Evolutionary conservation across 1,140 invertebrate genomes (phyloP).

Genomic region (Sycophaga agraensis): DNA sequence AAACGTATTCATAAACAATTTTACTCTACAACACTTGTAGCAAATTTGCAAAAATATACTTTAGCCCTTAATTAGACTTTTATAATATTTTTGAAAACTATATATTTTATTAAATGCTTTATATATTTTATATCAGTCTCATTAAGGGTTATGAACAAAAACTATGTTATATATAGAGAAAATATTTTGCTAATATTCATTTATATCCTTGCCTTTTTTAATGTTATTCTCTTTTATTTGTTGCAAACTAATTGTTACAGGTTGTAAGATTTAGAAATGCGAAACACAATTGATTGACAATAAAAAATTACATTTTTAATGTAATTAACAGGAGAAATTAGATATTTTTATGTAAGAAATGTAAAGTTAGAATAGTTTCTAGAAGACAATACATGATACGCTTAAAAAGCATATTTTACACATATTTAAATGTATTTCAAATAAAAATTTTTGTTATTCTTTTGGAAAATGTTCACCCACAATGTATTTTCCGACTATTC

Average conservation of each 20-base stretch:
- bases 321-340: not conserved
- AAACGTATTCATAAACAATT: not conserved
- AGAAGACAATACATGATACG: conserved; percentile 12
- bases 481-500: too few relatives aligned
- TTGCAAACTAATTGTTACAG: conserved; percentile 9
- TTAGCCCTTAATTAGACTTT: not conserved
- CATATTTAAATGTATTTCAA: not conserved
- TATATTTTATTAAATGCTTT: not conserved
- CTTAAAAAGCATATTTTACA: not conserved
- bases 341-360: not conserved
- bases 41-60: not conserved
- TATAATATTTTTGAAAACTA: not conserved
- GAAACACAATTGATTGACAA: conserved; percentile 17
- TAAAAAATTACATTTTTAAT: conserved; percentile 6
- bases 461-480: too few relatives aligned
- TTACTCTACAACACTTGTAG: not conserved
- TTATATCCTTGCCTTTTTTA: not conserved
- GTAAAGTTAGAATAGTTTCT: not conserved
- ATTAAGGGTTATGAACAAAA: not conserved
- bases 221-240: not conserved
- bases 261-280: conserved; percentile 10
- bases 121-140: not conserved
- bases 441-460: not conserved
- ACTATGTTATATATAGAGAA: not conserved
- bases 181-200: not conserved